Evolutionary conservation across 2,797 vertebrate species (phyloP).

Genomic region (Spinus olivaceus): DNA sequence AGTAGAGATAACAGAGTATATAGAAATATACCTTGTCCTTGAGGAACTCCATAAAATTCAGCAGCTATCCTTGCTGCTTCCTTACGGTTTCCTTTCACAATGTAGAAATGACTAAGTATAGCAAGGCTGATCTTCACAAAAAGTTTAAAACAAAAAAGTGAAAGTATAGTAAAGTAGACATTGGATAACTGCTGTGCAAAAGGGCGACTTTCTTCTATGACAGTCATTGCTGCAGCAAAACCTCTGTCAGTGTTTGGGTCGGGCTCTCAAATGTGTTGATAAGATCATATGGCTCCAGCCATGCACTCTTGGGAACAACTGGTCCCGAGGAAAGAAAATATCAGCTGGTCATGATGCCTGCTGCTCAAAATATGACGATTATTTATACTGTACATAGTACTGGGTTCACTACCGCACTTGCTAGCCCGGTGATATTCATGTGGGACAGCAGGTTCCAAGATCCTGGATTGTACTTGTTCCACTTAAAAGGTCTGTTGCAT

Average conservation of each 20-base stretch:
- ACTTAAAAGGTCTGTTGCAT: constrained; percentile 16
- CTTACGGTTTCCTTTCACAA: constrained; percentile 93
- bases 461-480: constrained; percentile 37
- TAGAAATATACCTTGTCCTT: constrained; percentile 84
- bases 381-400: constrained; percentile 78
- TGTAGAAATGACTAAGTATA: constrained; percentile 94
- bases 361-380: constrained; percentile 77
- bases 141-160: constrained; percentile 97
- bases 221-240: constrained; percentile 84
- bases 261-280: constrained; percentile 74
- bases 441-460: neutral
- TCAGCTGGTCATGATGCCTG: constrained; percentile 78
- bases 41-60: constrained; percentile 91
- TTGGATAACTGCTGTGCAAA: constrained; percentile 89
- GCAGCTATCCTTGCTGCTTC: constrained; percentile 95
- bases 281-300: constrained; percentile 78
- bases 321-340: constrained; percentile 77
- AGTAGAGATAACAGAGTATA: neutral
- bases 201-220: constrained; percentile 85
- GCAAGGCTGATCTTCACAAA: constrained; percentile 96
- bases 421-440: constrained; percentile 50
- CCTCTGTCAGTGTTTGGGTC: constrained; percentile 69
- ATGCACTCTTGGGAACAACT: constrained; percentile 79
- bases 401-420: constrained; percentile 60
- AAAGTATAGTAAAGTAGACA: constrained; percentile 96